Base-by-base conservation (phyloP, 2,113 vertebrate species). In the Microcebus jonahi region DNA sequence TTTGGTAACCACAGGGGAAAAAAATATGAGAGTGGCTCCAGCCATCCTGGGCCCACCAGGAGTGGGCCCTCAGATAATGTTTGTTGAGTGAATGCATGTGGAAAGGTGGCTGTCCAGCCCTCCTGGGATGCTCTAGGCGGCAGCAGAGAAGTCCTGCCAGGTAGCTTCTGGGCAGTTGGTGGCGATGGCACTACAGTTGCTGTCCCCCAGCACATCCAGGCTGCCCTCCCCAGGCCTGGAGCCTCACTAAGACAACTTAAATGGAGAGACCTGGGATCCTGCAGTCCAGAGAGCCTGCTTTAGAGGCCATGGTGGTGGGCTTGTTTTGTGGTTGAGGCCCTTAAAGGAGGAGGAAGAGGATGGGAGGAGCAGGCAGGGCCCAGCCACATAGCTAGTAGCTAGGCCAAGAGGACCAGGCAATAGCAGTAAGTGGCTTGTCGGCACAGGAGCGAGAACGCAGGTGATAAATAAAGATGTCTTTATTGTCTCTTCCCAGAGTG, bases 21-120 rank as follows among this genome's bases (percentile, higher is more conserved):
- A 71, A 71, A 80, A 84, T 34, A 36, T 7, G 25, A 77, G 2
- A 20, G 27, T 77, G 55, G 2, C 42, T 90, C 39, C 20, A 39
- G 96, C 98, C 36, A 98, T 23, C 1, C 50, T 94, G 97, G 42
- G 96, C n/a, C 90, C 98, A 97, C 3, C 98, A 99, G 23, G 99
- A 85, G 57, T 94, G 97, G 42, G 96, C 95, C 1, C 98, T 95
- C 89, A 99, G 98, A 57, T 92, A 96, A 0, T 96, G 31, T 77
- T 36, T 82, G 55, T 98, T 97, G 95, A 99, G 97, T 18, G 98
- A 98, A 48, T 50, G n/a, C 0, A 98, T 99, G 92, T 77, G 98
- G 82, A 57, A 59, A 53, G 53, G 53, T 23, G 31, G 4, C 42
- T 36, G 48, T 31, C 67, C 50, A 42, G 29, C n/a, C 3, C 0